Percentiles rank a stretch among this genome's conserved stretches.
These are phyloP conservation scores for Omphaloscelis lunosa DNA, from an alignment of 2,888 invertebrate genomes.

Conservation along the genomic window DNA sequence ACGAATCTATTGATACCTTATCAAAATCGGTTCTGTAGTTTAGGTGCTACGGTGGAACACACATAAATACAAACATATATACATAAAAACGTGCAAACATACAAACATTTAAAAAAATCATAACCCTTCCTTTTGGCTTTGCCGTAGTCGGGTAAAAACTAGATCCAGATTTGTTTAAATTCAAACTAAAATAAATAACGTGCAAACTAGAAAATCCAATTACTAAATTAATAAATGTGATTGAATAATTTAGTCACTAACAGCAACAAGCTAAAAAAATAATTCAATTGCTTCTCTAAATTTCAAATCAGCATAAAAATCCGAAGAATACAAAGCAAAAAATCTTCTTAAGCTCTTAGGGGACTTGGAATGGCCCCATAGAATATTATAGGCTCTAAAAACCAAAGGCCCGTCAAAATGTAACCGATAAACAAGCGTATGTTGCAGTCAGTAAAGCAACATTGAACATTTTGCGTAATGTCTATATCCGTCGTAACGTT, in stretches of 20 bases:
- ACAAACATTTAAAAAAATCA: too few species aligned
- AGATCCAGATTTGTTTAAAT: too few species aligned
- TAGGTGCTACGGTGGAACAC: too few species aligned
- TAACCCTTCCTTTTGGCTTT: too few species aligned
- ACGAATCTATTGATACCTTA: too few species aligned
- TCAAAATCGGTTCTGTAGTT: too few species aligned
- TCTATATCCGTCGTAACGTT: conserved; percentile 45
- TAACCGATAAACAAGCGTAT: conserved; percentile 55
- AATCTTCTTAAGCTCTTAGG: conserved; percentile 43
- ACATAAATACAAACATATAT: too few species aligned
- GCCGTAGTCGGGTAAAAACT: too few species aligned
- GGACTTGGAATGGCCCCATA: conserved; percentile 43
- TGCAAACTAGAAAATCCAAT: background rate
- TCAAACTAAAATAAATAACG: too few species aligned
- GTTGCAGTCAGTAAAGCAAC: conserved; percentile 55
- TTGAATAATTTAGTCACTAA: background rate
- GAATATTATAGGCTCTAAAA: conserved; percentile 61
- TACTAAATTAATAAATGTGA: background rate
- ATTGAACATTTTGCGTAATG: conserved; percentile 59
- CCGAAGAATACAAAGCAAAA: conserved; percentile 26
- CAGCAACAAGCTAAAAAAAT: background rate
- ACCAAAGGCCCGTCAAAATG: conserved; percentile 58
- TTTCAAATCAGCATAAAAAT: conserved; percentile 36
- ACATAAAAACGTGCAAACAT: too few species aligned
- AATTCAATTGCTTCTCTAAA: conserved; percentile 12